Percentiles rank a stretch among this genome's conserved stretches.
Conservation (phyloP, 2,888 invertebrate genomes). For the Panopea generosa region DNA sequence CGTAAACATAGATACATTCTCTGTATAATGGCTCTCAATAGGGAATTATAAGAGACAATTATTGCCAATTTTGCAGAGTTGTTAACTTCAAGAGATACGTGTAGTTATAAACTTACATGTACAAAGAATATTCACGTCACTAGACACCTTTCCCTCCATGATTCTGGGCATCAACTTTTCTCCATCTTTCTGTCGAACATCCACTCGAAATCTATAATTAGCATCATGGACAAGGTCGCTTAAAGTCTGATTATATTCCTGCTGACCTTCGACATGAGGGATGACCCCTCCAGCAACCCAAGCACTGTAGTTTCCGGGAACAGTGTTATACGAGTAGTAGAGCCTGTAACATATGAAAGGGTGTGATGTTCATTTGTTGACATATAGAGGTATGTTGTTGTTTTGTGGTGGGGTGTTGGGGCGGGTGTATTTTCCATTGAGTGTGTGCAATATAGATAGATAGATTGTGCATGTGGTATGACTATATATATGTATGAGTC, state of each 20-base stretch:
- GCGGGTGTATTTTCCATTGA: background rate
- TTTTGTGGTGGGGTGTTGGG: background rate
- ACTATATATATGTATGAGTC: too few relatives aligned
- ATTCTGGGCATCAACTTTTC: conserved; percentile 57
- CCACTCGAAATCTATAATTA: conserved; percentile 69
- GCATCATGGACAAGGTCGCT: conserved; percentile 56
- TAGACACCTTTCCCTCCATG: conserved; percentile 44
- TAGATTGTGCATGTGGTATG: too few relatives aligned
- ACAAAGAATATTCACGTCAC: conserved; percentile 60
- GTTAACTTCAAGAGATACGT: too few relatives aligned
- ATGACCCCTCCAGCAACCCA: background rate
- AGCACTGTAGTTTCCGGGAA: too few relatives aligned
- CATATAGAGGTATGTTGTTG: too few relatives aligned
- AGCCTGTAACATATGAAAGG: conserved; percentile 10
- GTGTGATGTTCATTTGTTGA: too few relatives aligned
- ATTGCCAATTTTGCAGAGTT: too few relatives aligned
- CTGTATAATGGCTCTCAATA: too few relatives aligned
- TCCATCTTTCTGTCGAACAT: conserved; percentile 65
- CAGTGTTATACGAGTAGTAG: background rate
- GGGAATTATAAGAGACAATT: too few relatives aligned
- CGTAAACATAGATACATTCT: too few relatives aligned
- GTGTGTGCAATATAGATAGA: too few relatives aligned
- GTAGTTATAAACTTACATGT: conserved; percentile 70
- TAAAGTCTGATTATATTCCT: conserved; percentile 32
- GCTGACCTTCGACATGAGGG: conserved; percentile 9